phyloP scores from a whole-genome alignment of 2,888 invertebrate genomes.

The Aplocera efformata region DNA sequence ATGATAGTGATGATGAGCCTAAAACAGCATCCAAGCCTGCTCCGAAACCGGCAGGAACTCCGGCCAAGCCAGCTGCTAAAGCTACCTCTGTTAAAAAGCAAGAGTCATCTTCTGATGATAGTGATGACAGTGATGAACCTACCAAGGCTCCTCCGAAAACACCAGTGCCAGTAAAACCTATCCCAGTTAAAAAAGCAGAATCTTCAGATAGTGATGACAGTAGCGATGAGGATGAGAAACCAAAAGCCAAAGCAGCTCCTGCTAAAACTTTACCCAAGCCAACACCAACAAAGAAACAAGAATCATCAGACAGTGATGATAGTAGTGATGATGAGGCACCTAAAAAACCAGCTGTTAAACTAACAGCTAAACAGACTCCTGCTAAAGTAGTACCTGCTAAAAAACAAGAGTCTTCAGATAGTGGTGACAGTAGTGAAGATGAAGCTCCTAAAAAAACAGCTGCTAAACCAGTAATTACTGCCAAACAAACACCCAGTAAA shows the following conservation, averaged over 20 bases:
- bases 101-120: conserved; percentile 56
- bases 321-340: conserved; percentile 13
- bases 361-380: conserved; percentile 20
- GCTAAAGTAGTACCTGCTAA: conserved; percentile 37
- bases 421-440: conserved; percentile 42
- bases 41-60: conserved; percentile 14
- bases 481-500: too few relatives aligned
- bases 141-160: conserved; percentile 43
- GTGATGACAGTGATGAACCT: conserved; percentile 52
- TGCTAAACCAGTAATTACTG: too few relatives aligned
- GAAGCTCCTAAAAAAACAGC: conserved; percentile 29
- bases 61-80: conserved; percentile 20
- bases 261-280: conserved; percentile 36
- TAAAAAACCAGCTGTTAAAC: background rate
- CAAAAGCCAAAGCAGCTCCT: conserved; percentile 45
- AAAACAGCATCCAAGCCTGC: conserved; percentile 25
- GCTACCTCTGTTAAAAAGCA: conserved; percentile 39
- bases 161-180: conserved; percentile 32
- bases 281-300: conserved; percentile 28
- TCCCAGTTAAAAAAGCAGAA: too few relatives aligned
- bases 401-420: conserved; percentile 56
- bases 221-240: conserved; percentile 44
- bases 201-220: conserved; percentile 21
- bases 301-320: conserved; percentile 46
- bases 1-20: conserved; percentile 50